phyloP scores from a whole-genome alignment of 2,113 vertebrate genomes.

The Oenanthe melanoleuca region DNA sequence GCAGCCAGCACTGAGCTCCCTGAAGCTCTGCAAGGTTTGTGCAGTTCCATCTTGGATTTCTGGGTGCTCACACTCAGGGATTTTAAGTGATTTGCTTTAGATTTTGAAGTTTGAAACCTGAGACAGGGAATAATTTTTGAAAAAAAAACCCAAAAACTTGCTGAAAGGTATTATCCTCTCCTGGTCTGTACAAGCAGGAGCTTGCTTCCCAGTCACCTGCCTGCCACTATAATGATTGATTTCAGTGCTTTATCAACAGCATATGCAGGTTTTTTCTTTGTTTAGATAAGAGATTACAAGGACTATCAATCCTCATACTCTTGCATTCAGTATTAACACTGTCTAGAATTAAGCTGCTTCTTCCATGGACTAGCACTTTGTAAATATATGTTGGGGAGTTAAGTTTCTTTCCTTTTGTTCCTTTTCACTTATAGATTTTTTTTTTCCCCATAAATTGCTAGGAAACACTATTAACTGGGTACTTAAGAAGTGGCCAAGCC shows the following conservation, averaged over 20 bases:
- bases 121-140: background rate
- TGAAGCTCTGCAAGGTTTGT: background rate
- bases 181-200: background rate
- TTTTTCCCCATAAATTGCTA: no score
- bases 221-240: slow-evolving; percentile 52
- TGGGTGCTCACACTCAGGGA: background rate
- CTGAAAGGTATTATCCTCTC: background rate
- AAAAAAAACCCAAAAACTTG: background rate
- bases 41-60: background rate
- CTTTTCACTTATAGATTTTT: no score
- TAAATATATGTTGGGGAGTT: background rate
- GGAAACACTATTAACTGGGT: no score
- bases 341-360: slow-evolving; percentile 10
- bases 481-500: no score
- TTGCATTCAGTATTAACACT: slow-evolving; percentile 2
- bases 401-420: no score
- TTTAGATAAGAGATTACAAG: slow-evolving; percentile 61
- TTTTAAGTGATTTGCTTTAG: background rate
- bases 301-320: slow-evolving; percentile 46
- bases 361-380: background rate
- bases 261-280: slow-evolving; percentile 25
- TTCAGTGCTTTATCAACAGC: slow-evolving; percentile 47
- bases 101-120: background rate
- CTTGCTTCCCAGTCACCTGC: slow-evolving; percentile 24
- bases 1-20: background rate